Percentiles rank a stretch among this genome's conserved stretches.
phyloP scores from a whole-genome alignment of 53 echinoderm and acorn worm species.

The Crossaster papposus region DNA sequence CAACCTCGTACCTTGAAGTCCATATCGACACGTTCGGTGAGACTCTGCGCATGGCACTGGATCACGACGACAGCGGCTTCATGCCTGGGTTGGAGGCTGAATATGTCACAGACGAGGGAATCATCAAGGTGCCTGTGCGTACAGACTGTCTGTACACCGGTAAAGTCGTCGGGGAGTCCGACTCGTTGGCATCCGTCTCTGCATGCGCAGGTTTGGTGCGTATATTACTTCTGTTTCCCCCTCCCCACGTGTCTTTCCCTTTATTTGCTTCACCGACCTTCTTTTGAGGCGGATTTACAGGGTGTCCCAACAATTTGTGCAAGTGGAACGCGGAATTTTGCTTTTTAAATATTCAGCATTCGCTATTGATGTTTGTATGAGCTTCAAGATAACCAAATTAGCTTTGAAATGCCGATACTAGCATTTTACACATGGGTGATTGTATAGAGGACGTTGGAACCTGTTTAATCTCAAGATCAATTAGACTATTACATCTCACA shows the following conservation, averaged over 20 bases:
- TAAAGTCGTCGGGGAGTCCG: background rate
- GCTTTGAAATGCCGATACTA: too few relatives aligned
- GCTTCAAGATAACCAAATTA: too few relatives aligned
- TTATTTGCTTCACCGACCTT: background rate
- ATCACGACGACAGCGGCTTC: background rate
- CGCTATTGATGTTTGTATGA: too few relatives aligned
- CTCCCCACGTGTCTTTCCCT: background rate
- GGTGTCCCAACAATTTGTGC: too few relatives aligned
- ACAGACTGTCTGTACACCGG: constrained; percentile 2
- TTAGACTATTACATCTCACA: too few relatives aligned
- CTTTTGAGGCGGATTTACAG: background rate
- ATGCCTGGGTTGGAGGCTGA: background rate
- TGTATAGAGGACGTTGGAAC: too few relatives aligned
- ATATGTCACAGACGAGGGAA: background rate
- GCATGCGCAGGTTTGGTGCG: background rate
- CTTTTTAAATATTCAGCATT: too few relatives aligned
- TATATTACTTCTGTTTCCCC: background rate
- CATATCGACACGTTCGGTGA: background rate
- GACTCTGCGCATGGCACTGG: background rate
- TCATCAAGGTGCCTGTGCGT: background rate
- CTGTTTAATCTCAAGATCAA: too few relatives aligned
- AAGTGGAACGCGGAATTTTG: too few relatives aligned
- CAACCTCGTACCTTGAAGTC: background rate
- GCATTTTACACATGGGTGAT: too few relatives aligned
- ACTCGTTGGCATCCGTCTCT: background rate